Conservation (phyloP, 2,888 invertebrate genomes). For the Galerucella nymphaeae region DNA sequence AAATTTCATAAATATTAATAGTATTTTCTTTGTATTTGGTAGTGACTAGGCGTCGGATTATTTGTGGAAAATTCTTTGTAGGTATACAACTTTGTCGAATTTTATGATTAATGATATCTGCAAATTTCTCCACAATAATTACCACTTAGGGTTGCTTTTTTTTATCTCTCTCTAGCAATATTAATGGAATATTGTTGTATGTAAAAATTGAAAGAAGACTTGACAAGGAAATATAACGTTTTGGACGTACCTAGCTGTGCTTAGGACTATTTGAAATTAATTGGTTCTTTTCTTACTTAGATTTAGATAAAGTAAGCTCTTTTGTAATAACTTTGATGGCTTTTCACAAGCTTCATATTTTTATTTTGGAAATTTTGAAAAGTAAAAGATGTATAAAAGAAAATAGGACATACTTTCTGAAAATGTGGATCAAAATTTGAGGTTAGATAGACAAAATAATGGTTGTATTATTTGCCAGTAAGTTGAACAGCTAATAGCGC, state of each 20-base stretch:
- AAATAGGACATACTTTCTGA: too few species aligned
- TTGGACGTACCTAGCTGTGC: conserved; percentile 14
- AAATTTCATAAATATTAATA: conserved; percentile 36
- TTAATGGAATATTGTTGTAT: conserved; percentile 11
- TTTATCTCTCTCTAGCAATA: neutral
- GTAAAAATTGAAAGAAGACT: neutral
- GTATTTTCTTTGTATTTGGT: conserved; percentile 28
- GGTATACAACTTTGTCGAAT: conserved; percentile 19
- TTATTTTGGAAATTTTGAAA: too few species aligned
- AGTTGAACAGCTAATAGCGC: too few species aligned
- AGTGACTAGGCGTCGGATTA: conserved; percentile 32
- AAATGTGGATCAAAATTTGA: too few species aligned
- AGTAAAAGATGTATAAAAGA: neutral
- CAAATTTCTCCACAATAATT: conserved; percentile 29
- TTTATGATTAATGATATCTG: conserved; percentile 28
- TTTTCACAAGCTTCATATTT: neutral
- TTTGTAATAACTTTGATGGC: neutral
- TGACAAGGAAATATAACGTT: neutral
- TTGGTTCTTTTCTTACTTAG: neutral
- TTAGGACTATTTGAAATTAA: conserved; percentile 11
- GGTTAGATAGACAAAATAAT: too few species aligned
- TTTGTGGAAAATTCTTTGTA: conserved; percentile 27
- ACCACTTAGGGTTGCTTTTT: conserved; percentile 22
- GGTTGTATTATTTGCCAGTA: too few species aligned
- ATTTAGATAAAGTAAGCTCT: neutral